Conservation (phyloP, 2,888 invertebrate species). For the Agonopterix alstromeriana region DNA sequence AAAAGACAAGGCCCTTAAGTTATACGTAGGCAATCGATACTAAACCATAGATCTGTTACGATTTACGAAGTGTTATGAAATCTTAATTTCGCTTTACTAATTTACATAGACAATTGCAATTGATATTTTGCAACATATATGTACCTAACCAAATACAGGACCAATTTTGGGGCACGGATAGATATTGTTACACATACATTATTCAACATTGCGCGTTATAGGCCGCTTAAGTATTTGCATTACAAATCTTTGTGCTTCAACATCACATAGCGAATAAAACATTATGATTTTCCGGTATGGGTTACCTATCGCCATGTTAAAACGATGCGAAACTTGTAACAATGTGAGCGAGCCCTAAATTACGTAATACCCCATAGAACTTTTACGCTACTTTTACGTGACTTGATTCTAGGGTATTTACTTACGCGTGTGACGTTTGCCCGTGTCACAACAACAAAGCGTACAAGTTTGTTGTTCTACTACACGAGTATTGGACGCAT, state of each 20-base stretch:
- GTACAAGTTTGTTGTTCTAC: no score
- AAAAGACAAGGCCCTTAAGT: no score
- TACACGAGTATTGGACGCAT: neutral
- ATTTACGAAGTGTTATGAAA: no score
- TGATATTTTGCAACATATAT: conserved; percentile 34
- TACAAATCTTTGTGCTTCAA: no score
- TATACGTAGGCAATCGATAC: no score
- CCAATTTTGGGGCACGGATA: conserved; percentile 23
- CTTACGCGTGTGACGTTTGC: conserved; percentile 7
- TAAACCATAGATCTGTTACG: no score
- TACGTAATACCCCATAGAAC: conserved; percentile 14
- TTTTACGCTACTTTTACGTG: conserved; percentile 12
- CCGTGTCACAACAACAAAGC: conserved; percentile 1
- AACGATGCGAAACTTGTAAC: neutral
- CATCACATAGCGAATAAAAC: no score
- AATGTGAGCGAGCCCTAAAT: conserved; percentile 9
- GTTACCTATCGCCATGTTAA: no score
- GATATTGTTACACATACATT: neutral
- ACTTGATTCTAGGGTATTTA: conserved; percentile 14
- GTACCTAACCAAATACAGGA: conserved; percentile 26
- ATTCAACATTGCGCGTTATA: no score
- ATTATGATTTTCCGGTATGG: no score
- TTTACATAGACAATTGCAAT: conserved; percentile 13
- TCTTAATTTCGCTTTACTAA: no score
- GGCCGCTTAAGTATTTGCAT: no score